These are phyloP conservation scores for Halichondria panicea DNA, from an alignment of 37 sponge, comb jelly and placozoan species.

Conservation along the genomic window DNA sequence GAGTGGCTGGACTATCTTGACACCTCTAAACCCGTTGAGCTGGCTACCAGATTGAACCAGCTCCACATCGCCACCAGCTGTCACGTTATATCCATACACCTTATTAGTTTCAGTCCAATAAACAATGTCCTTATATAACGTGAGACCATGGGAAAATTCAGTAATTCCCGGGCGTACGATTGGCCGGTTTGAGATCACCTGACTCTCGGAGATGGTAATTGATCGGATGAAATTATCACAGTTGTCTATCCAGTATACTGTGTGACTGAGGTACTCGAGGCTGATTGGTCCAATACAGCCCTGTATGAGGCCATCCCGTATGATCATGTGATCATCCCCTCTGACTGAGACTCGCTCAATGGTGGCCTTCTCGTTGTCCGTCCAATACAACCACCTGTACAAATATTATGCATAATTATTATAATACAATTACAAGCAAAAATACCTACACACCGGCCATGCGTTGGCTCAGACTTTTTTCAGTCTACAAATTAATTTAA, in stretches of 20 bases:
- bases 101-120: conserved; percentile 12
- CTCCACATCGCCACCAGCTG: not conserved
- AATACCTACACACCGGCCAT: not conserved
- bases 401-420: not conserved
- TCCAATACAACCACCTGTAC: conserved; percentile 44
- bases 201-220: conserved; percentile 5
- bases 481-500: not conserved
- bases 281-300: conserved; percentile 3
- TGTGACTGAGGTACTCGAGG: conserved; percentile 8
- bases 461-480: not conserved
- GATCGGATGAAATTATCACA: conserved; percentile 9
- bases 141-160: not conserved
- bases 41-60: not conserved
- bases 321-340: conserved; percentile 4
- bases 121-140: not conserved
- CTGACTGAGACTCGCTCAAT: conserved; percentile 20
- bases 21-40: not conserved
- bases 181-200: not conserved
- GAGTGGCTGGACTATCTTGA: conserved; percentile 25
- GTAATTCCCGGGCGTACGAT: not conserved
- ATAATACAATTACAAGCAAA: conserved; percentile 6
- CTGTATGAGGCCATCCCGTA: not conserved
- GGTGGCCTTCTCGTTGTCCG: conserved; percentile 9
- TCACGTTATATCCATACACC: not conserved
- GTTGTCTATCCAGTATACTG: conserved; percentile 26